Evolutionary conservation across 2,888 invertebrate genomes (phyloP).

Genomic region (Acanthacorydalis orientalis): DNA sequence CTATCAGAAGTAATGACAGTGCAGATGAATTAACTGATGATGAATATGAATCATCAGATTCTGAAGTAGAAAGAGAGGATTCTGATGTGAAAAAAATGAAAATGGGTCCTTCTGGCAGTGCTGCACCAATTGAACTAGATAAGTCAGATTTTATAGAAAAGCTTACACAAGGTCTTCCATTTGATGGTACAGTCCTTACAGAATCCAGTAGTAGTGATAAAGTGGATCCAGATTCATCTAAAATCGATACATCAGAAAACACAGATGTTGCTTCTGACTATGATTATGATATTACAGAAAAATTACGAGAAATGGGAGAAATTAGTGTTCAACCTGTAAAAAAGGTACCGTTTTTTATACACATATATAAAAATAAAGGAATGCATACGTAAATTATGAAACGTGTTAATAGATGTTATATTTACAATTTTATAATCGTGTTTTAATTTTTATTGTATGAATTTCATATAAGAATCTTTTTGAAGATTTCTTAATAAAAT

Average conservation of each 20-base stretch:
- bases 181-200: background rate
- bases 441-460: no score
- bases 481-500: no score
- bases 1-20: background rate
- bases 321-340: constrained; percentile 30
- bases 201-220: background rate
- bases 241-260: background rate
- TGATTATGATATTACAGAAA: constrained; percentile 42
- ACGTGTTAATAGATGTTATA: no score
- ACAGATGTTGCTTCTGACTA: constrained; percentile 17
- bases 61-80: constrained; percentile 12
- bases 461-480: no score
- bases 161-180: constrained; percentile 6
- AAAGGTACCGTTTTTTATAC: constrained; percentile 15
- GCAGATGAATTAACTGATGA: constrained; percentile 8
- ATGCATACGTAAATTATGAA: no score
- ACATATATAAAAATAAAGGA: no score
- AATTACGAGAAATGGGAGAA: constrained; percentile 44
- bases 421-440: no score
- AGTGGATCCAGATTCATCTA: background rate
- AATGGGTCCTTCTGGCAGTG: constrained; percentile 21
- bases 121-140: constrained; percentile 18
- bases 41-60: constrained; percentile 9
- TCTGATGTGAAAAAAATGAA: constrained; percentile 21
- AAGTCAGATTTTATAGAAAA: constrained; percentile 13